These are phyloP conservation scores for Mormyrus hasselquistii DNA, from an alignment of 2,797 vertebrate species.

Conservation along the genomic window DNA sequence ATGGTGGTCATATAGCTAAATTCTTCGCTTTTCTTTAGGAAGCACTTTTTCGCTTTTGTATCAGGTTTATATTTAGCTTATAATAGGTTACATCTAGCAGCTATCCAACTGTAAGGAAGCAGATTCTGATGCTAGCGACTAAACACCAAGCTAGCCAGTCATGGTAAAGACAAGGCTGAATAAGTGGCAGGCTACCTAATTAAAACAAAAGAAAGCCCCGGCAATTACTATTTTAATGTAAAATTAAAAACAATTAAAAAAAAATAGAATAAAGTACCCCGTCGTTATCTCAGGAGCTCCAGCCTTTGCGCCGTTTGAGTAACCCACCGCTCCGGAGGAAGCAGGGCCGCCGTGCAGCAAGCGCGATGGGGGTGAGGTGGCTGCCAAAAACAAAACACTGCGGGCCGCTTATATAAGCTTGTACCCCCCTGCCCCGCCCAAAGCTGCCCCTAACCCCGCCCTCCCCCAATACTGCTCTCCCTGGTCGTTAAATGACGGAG, in stretches of 20 bases:
- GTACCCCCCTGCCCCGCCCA: constrained; percentile 37
- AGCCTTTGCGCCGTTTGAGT: constrained; percentile 62
- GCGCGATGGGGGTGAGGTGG: constrained; percentile 47
- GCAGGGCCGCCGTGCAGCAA: constrained; percentile 26
- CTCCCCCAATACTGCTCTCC: constrained; percentile 24
- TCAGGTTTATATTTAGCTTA: not conserved
- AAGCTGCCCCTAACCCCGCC: not conserved
- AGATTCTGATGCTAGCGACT: not conserved
- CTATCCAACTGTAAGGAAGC: not conserved
- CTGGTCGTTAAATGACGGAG: not conserved
- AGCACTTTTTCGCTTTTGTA: not conserved
- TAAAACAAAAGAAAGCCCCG: not conserved
- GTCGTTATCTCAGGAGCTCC: constrained; percentile 66
- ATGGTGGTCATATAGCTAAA: not conserved
- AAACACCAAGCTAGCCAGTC: not conserved
- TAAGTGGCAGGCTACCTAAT: not conserved
- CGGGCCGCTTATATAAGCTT: constrained; percentile 58
- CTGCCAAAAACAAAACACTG: constrained; percentile 22
- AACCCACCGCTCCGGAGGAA: constrained; percentile 64
- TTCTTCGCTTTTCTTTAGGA: not conserved
- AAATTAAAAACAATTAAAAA: not conserved
- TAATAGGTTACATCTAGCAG: not conserved
- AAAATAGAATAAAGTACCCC: constrained; percentile 53
- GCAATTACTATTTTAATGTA: not conserved
- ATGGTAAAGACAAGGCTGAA: not conserved